Evolutionary conservation across 2,888 invertebrate species (phyloP), one percentile per base, ranked within the genome.

Genomic region (Eupithecia insigniata): DNA sequence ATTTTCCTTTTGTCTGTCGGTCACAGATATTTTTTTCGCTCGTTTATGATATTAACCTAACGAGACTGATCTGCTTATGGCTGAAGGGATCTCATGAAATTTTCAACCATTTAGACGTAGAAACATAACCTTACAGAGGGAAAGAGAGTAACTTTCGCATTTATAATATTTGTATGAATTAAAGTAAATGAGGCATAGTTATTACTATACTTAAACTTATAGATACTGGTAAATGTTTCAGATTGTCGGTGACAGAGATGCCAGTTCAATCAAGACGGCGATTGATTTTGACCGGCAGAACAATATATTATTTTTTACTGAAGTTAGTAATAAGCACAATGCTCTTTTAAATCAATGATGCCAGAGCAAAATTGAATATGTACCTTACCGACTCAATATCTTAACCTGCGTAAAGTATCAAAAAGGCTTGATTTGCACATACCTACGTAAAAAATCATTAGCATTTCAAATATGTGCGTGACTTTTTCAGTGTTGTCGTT

Each of bases 261-360:
- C 93, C 3, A 92, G 95, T 67, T 95, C 96, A 0, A 97, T 97
- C 89, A 95, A 97, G 0, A 96, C 97, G 0, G 95, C 97, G 0
- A 96, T 96, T 74, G 95, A 95, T 75, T 95, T 95, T 67, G 97
- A 97, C 83, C 91, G 91, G 64, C 88, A 93, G 65, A 95, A 95
- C 0, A 96, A 96, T 65, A 95, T 96, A 8, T 85, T 97, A 73
- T 97, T 97, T 90, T 96, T 96, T 80, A 96, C 97, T 0, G 96
- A 96, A 91, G 95, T 94, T 12, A 32, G 55, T 26, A 18, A 5
- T 32, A 12, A 16, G 16, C 51, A 10, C 22, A 51, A 12, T 51
- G 51, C 22, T 22, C 10, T 46, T n/a, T 46, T 46, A 8, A 46
- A 22, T 22, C 8, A 46, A 46, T 22, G 16, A 22, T 22, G 8